Base-by-base conservation (phyloP, 2,797 vertebrate species). In the Acrossocheilus fasciatus region DNA sequence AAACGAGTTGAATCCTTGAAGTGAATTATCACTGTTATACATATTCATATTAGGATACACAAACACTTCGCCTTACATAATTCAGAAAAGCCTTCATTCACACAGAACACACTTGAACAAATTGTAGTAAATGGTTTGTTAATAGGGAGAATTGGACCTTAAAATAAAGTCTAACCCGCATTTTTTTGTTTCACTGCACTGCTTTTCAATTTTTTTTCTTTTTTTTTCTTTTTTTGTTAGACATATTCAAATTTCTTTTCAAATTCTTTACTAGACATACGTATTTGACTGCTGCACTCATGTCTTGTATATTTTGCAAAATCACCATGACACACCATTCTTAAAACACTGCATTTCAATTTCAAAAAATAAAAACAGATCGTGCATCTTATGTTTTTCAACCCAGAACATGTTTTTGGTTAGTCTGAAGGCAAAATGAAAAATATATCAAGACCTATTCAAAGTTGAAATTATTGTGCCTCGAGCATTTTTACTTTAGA, bases 1-100 rank as follows among this genome's bases (percentile, higher is more conserved):
- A 91, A 89, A 91, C 10, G 85, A 47, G 7, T 82, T 79, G 86
- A 89, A 80, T 78, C 64, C 88, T 91, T 87, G 70, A 89, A 87
- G 39, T 81, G 52, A 88, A 69, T 68, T 30, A 17, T 50, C 17
- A 15, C 41, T 11, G n/a, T 83, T 23, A n/a, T 12, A 15, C 11
- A 70, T 36, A 15, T 50, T 26, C n/a, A 50, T 57, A 7, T 68
- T 64, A 34, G 17, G 20, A n/a, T n/a, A 52, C 9, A 5, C 72
- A 74, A 74, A 74, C 43, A n/a, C 5, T 36, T 23, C 23, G 30
- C 1, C 11, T 72, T 54, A 54, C 36, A 72, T 17, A 54, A 70
- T 41, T 54, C 12, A 11, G 2, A 18, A 43, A 20, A 20, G 23
- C 5, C 41, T 47, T 30, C 23, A 30, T 59, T 54, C 26, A 82